These are phyloP conservation scores for Melikaiella ostensackeni DNA, from an alignment of 2,888 invertebrate genomes.

Conservation along the genomic window DNA sequence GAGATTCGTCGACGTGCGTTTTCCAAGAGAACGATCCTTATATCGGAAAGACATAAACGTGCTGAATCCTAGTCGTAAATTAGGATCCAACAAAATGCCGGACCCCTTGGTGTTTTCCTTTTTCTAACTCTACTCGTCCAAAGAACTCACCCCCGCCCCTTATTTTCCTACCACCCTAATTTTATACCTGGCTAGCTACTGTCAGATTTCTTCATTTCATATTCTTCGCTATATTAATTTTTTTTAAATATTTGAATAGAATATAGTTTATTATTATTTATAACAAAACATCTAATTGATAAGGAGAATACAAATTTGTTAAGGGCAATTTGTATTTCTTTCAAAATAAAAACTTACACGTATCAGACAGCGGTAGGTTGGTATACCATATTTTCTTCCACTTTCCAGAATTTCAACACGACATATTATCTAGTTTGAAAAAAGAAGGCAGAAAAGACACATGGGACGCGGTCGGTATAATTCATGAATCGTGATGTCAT, in stretches of 20 bases:
- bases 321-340: too few species aligned
- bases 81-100: slow-evolving; percentile 75
- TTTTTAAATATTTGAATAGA: neutral
- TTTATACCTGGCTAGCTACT: slow-evolving; percentile 33
- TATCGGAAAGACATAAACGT: slow-evolving; percentile 77
- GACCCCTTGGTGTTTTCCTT: slow-evolving; percentile 61
- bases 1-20: slow-evolving; percentile 61
- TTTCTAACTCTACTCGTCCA: slow-evolving; percentile 21
- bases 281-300: too few species aligned
- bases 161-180: neutral
- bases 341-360: too few species aligned
- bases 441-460: too few species aligned
- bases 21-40: slow-evolving; percentile 62
- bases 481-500: too few species aligned
- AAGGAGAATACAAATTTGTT: too few species aligned
- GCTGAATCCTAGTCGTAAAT: slow-evolving; percentile 75
- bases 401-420: too few species aligned
- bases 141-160: neutral
- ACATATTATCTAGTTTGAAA: too few species aligned
- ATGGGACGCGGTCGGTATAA: too few species aligned
- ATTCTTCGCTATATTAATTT: too few species aligned
- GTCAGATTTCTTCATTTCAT: neutral
- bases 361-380: too few species aligned
- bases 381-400: too few species aligned
- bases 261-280: neutral